Evolutionary conservation across 2,797 vertebrate genomes (phyloP), one percentile per base, ranked within the genome.

Genomic region (Silurus lanzhouensis): DNA sequence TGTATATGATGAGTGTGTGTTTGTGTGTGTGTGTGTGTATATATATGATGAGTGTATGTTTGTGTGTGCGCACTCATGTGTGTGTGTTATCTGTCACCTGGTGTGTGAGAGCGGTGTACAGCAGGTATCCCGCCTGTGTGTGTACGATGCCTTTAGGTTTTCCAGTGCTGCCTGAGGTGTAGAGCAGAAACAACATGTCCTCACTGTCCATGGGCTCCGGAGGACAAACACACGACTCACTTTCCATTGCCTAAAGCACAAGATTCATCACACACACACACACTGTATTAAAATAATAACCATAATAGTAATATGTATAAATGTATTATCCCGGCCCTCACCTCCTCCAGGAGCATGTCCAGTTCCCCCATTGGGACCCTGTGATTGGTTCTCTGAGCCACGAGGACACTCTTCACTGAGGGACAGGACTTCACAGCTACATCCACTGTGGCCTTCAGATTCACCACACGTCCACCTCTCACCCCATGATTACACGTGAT

Each of bases 91-190:
- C 7, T 1, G 0, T 79, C 95, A 99, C 98, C 97, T 96, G 96
- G 89, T 99, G 97, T 0, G 97, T 99, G 90, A 98, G 25, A 0
- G 96, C 94, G 0, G 96, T 91, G 0, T 97, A 99, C 0, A 99
- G 95, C 89, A 99, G 94, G 90, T 99, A 99, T 58, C 98, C 98
- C 0, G 98, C 97, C 93, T 99, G 98, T 1, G 96, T 98, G 90
- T 99, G 98, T 66, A 99, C 95, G 0, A 99, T 93, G 44, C 98
- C 98, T 93, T 99, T 99, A 87, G 98, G 98, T 84, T 95, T 95
- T 71, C 98, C 98, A 0, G 98, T 99, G 94, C 98, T 99, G 87
- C 98, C 97, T 0, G 98, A 99, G 0, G 98, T 99, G 6, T 99
- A 98, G 5, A 99, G 94, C 92, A 98, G 92, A 90, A 99, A 99